Evolutionary conservation across 35 echinoderm and acorn worm genomes (phyloP), one percentile per base, ranked within the genome.

Genomic region (Holothuria glaberrima): DNA sequence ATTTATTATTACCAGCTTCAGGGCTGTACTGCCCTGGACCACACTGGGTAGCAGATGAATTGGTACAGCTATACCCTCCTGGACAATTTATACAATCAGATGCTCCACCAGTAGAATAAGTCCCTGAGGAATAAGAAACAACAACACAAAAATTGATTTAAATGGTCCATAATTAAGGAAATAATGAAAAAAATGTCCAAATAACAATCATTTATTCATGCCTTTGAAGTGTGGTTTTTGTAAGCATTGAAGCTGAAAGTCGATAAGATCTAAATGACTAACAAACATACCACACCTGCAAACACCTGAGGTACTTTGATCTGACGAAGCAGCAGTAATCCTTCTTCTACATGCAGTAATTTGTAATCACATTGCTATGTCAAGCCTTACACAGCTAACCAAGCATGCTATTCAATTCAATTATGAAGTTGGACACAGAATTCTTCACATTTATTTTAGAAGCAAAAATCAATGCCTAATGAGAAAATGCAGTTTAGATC

Each of bases 1-100:
- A 46, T 10, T 46, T 46, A 5, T 46, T 46, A 12, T 91, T 88
- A 98, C 95, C 91, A 92, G 88, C 96, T 36, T 86, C 78, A 12
- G 93, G 86, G 78, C 96, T 98, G 83, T 98, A 98, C 66, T 94
- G 80, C 75, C 91, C 96, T 14, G 69, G 9, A 35, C 35, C 57
- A 90, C 96, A 98, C 80, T 92, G 90, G 9, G 90, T 81, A 25
- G 90, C 38, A 24, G 90, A 92, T 22, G 93, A 90, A 54, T 87
- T 92, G 6, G 96, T 98, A 63, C 96, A 98, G 62, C 90, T 92
- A 61, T 94, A 92, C 5, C 81, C 96, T 7, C 78, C 96, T 16
- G 96, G 90, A 65, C 96, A 98, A 25, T 30, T 35, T 9, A 38
- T 65, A 61, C 96, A 98, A 20, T 85, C 59, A 25, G 86, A 88